Evolutionary conservation across 2,113 vertebrate species (phyloP).

Genomic region (Crocuta crocuta): DNA sequence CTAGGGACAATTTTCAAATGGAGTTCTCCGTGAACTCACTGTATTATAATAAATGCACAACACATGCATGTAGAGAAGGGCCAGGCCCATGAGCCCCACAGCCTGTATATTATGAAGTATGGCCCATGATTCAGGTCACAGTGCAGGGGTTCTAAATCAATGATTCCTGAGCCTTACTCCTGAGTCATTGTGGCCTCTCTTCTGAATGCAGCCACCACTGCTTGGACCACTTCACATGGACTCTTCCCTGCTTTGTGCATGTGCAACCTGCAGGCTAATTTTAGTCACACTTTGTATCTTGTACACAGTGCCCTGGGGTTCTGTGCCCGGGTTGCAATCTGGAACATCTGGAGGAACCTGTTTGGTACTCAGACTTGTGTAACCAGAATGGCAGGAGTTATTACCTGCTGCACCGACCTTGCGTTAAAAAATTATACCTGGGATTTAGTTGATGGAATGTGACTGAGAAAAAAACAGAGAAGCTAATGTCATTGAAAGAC

Average conservation of each 20-base stretch:
- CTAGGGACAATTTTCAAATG: background rate
- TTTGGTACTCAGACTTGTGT: background rate
- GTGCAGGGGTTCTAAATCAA: background rate
- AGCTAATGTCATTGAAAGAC: background rate
- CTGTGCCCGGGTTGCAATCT: background rate
- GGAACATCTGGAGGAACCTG: background rate
- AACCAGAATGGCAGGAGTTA: background rate
- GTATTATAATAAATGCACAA: background rate
- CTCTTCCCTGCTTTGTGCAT: background rate
- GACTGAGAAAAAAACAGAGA: background rate
- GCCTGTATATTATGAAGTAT: background rate
- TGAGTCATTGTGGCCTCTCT: background rate
- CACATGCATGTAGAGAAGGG: background rate
- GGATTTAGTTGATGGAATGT: background rate
- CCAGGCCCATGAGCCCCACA: background rate
- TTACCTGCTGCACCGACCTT: background rate
- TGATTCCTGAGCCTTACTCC: background rate
- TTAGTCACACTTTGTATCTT: background rate
- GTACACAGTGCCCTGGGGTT: background rate
- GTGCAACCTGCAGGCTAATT: background rate
- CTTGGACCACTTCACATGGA: background rate
- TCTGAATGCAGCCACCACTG: background rate
- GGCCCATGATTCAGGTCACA: no score
- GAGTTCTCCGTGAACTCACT: background rate
- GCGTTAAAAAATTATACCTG: background rate